Percentiles rank a stretch among this genome's conserved stretches.
Conservation (phyloP, 2,888 invertebrate genomes). For the Metalampra italica region DNA sequence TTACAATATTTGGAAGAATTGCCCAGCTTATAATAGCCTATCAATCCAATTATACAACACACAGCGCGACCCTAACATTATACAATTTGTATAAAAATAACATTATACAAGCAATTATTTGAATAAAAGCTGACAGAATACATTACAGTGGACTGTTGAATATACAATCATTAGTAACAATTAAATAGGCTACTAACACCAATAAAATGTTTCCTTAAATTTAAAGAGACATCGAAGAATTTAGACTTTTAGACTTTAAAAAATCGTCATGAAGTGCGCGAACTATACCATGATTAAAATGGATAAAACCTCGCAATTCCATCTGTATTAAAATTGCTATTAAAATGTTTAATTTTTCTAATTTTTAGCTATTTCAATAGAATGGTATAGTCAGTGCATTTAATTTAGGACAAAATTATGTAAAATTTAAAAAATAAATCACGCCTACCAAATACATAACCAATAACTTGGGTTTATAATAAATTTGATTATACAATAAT, state of each 20-base stretch:
- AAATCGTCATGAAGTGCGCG: not conserved
- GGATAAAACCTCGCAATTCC: too few relatives aligned
- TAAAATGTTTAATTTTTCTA: not conserved
- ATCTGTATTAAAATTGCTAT: not conserved
- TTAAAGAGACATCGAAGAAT: constrained; percentile 15
- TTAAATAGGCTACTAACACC: constrained; percentile 38
- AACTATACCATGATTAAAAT: not conserved
- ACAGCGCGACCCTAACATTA: constrained; percentile 34
- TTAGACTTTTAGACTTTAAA: constrained; percentile 29
- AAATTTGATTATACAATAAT: not conserved
- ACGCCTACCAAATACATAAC: not conserved
- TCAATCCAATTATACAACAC: constrained; percentile 39
- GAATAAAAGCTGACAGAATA: constrained; percentile 22
- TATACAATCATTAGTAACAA: constrained; percentile 27
- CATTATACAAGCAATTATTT: constrained; percentile 49
- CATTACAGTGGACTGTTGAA: constrained; percentile 10
- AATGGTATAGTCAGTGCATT: not conserved
- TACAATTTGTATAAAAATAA: constrained; percentile 45
- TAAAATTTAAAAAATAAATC: not conserved
- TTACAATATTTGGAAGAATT: constrained; percentile 78
- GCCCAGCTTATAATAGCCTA: constrained; percentile 42
- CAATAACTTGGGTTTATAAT: not conserved
- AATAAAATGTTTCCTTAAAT: constrained; percentile 27
- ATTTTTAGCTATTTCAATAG: not conserved
- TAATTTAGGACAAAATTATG: not conserved